Base-by-base conservation (phyloP, 2,113 vertebrate species). In the Oreotrochilus melanogaster region DNA sequence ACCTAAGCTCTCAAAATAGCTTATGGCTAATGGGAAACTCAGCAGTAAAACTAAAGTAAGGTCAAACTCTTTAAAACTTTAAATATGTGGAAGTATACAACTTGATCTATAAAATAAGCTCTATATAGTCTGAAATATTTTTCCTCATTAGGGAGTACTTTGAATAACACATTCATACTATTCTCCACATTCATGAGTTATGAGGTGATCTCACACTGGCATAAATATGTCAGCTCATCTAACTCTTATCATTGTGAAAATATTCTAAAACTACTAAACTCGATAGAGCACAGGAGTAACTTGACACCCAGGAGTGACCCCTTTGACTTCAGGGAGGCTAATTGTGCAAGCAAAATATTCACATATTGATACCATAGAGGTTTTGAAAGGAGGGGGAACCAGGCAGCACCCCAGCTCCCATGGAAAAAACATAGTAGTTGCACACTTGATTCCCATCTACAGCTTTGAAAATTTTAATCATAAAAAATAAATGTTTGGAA, bases 241-340 rank as follows among this genome's bases (percentile, higher is more conserved):
- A 94, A 88, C 82, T 93, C 95, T 97, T 97, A 96, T 96, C 95
- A 97, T 73, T 96, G 94, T 92, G 94, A 94, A 97, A 97, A 97
- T 97, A 96, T 88, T 96, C 94, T 82, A 88, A 88, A 94, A 95
- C 85, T 95, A 97, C 92, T 92, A 94, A 96, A 78, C 88, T 87
- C 5, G 10, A 87, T 71, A 62, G 74, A 91, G 83, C 88, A 33
- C 72, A 69, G 61, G 73, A 79, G 94, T 95, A 97, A 96, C 79
- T 10, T 57, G 92, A 96, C 78, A 94, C 93, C 67, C 53, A 51
- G n/a, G 67, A 79, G 71, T 78, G 86, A 97, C 91, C 88, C 78
- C 74, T 17, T 6, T 88, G 82, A 87, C 88, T 89, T 85, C n/a
- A 90, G 88, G 71, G 88, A 92, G 92, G 95, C 76, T 92, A 69